Percentiles rank a stretch among this genome's conserved stretches.
Conservation (phyloP, 2,113 vertebrate genomes). For the Silurus asotus region DNA sequence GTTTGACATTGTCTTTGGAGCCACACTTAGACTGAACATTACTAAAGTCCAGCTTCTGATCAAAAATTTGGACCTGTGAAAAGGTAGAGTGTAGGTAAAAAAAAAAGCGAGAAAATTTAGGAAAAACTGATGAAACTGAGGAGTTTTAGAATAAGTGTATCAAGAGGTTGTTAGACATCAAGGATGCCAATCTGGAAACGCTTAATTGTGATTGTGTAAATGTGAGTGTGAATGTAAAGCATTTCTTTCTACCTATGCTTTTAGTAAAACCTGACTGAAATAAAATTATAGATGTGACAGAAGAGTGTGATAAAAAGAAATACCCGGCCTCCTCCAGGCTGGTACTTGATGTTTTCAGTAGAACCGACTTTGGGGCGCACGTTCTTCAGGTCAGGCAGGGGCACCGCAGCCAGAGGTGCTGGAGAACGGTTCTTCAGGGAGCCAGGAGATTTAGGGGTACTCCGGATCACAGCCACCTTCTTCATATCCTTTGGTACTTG, state of each 20-base stretch:
- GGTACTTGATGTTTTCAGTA: conserved; percentile 93
- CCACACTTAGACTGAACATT: conserved; percentile 91
- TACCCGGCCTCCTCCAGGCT: conserved; percentile 96
- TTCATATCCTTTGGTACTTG: conserved; percentile 84
- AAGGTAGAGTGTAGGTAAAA: conserved; percentile 26
- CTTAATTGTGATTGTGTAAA: not conserved
- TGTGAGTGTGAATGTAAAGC: not conserved
- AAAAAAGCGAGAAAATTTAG: not conserved
- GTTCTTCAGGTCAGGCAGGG: conserved; percentile 92
- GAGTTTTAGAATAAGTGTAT: not conserved
- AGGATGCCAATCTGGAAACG: not conserved
- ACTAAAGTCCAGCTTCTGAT: conserved; percentile 92
- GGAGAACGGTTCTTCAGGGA: conserved; percentile 85
- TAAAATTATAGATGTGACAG: not conserved
- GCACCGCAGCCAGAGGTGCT: conserved; percentile 67
- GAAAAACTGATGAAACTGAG: not conserved
- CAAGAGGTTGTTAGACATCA: not conserved
- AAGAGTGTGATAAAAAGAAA: rapidly evolving
- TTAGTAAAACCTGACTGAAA: not conserved
- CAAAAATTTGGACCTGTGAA: conserved; percentile 83
- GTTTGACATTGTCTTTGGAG: conserved; percentile 96
- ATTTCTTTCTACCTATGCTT: not conserved
- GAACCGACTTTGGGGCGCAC: conserved; percentile 93
- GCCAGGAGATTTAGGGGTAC: conserved; percentile 89
- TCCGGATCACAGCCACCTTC: conserved; percentile 93